Evolutionary conservation across 2,888 invertebrate genomes (phyloP), one percentile per base, ranked within the genome.

Genomic region (Escarpia spicata): DNA sequence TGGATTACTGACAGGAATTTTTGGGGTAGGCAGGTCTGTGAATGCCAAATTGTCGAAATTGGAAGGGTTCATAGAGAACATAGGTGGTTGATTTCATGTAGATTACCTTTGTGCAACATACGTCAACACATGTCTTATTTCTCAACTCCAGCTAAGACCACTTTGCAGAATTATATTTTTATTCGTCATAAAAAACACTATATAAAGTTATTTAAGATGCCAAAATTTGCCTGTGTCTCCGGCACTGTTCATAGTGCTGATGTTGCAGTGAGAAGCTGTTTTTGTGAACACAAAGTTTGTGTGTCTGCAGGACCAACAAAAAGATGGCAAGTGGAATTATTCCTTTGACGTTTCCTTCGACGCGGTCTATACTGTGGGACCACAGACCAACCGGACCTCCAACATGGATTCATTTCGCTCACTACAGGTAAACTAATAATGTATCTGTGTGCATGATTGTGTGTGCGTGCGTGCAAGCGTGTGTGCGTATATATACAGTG

Each of bases 351-450:
- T 96, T 96, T 94, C 96, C 96, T n/a, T 94, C 94, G 44, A 95
- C 95, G 26, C 95, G 95, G 93, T 94, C 94, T 92, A 95, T 95
- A 92, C 94, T 96, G 44, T 96, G 96, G 96, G 96, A 96, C 93
- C 95, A 95, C 92, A 94, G 95, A 43, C 94, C 94, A 31, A 94
- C 93, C 43, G 96, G 96, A 43, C 93, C 94, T 8, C 94, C 95
- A n/a, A 94, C 94, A 60, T 94, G 94, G 90, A 93, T 96, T 6
- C 95, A 95, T 91, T 94, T 96, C 4, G 94, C 95, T 45, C 95
- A 95, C 91, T 95, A 95, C 94, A 95, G 96, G 96, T 96, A 58
- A 75, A 75, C 26, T 75, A 26, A 15, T 52, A 15, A 52, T 12
- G 15, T 0, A 45, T 45, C 10, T 52, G 52, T 52, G 52, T 52